Evolutionary conservation across 1,140 invertebrate species (phyloP), one percentile per base, ranked within the genome.

Genomic region (Maniola jurtina): DNA sequence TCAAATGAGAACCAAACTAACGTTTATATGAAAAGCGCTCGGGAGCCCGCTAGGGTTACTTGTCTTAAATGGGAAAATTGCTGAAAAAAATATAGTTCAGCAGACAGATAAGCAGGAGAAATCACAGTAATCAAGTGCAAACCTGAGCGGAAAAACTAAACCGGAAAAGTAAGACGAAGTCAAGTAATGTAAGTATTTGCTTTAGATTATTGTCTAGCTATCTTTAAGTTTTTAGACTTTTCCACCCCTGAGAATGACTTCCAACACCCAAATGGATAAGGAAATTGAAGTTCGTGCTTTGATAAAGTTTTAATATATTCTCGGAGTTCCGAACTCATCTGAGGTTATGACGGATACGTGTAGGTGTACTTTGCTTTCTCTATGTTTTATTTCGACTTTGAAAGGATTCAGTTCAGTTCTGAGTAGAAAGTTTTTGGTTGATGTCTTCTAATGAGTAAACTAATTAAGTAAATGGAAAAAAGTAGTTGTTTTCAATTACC

Each of bases 301-400:
- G 84, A 86, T 81, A 86, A 89, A 89, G 82, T 89, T 89, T 89
- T 88, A 89, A 89, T 86, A 84, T 86, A 89, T 89, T 89, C 86
- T 86, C 88, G 77, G 77, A 77, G 70, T 79, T 86, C 79, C 68
- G 72, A 76, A 84, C 68, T 86, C 84, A 80, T 82, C 77, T 81
- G 67, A 77, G 74, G 84, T 86, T 89, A 86, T 88, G 85, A 84
- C 75, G 80, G 70, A 77, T 83, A 72, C 72, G 75, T 70, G 76
- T 81, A 47, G 1, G 25, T 25, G 67, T 77, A 68, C 67, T 68
- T 60, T 67, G 63, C 61, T 77, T 77, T 72, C 61, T 68, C 66
- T 61, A 68, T 69, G 71, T 78, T 77, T 75, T 65, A 75, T 68
- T 76, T 60, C 63, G 65, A 63, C 67, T 62, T 65, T 67, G 61